Conservation (phyloP, 1,140 invertebrate genomes). For the Neodiprion virginianus region DNA sequence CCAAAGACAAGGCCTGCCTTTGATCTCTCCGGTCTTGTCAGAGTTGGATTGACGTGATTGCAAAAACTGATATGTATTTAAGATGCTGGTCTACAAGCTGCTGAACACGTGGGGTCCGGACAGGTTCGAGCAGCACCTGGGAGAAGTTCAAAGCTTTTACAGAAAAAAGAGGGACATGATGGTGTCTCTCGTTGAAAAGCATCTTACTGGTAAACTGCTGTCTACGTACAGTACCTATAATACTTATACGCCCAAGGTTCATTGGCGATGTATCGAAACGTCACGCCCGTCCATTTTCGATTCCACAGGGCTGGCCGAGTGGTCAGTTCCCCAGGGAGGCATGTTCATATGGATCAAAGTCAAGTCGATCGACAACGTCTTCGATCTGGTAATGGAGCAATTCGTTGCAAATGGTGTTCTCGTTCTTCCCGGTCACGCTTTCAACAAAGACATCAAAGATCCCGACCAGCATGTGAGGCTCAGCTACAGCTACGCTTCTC, state of each 20-base stretch:
- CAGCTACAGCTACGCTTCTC: slow-evolving; percentile 61
- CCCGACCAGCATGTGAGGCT: slow-evolving; percentile 61
- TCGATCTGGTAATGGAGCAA: slow-evolving; percentile 59
- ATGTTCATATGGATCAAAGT: slow-evolving; percentile 71
- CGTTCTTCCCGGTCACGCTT: slow-evolving; percentile 63
- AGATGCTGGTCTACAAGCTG: slow-evolving; percentile 63
- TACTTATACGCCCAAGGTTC: no score
- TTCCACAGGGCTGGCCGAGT: slow-evolving; percentile 64
- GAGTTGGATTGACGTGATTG: neutral
- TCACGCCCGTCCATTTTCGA: neutral
- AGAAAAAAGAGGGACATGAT: slow-evolving; percentile 60
- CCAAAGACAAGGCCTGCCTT: no score
- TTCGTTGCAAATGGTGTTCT: slow-evolving; percentile 58
- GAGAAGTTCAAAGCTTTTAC: slow-evolving; percentile 64
- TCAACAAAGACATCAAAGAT: slow-evolving; percentile 50
- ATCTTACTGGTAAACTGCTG: slow-evolving; percentile 58
- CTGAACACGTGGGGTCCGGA: slow-evolving; percentile 60
- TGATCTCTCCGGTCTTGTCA: no score
- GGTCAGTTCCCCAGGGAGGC: slow-evolving; percentile 65
- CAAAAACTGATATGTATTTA: slow-evolving; percentile 17
- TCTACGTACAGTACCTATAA: no score
- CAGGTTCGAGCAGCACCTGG: slow-evolving; percentile 62
- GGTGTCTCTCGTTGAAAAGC: slow-evolving; percentile 60
- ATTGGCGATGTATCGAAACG: no score
- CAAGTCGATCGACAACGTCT: slow-evolving; percentile 55